These are phyloP conservation scores for Mastomys natalensis DNA, from an alignment of 2,113 vertebrate genomes.

Conservation along the genomic window DNA sequence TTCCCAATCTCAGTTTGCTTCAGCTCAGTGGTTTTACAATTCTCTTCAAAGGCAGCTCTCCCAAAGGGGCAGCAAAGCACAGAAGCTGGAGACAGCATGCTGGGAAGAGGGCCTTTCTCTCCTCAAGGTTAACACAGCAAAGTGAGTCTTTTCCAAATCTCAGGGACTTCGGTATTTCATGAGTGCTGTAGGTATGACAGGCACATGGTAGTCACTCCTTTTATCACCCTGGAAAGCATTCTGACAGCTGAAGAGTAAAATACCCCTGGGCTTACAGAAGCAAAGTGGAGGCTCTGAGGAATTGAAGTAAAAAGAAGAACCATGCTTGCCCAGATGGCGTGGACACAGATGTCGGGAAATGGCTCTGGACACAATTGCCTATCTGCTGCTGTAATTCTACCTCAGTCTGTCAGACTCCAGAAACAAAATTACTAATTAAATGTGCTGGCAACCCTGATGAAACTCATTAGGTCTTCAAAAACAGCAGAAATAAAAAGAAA, in stretches of 20 bases:
- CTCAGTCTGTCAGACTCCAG: neutral
- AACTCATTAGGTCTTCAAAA: neutral
- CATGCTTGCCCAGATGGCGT: fast-evolving
- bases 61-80: neutral
- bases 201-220: neutral
- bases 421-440: neutral
- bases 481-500: neutral
- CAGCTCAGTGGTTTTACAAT: neutral
- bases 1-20: neutral
- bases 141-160: neutral
- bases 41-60: neutral
- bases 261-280: neutral
- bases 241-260: neutral
- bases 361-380: neutral
- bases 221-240: neutral
- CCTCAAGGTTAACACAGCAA: neutral
- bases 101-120: neutral
- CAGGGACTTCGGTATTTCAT: neutral
- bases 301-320: neutral
- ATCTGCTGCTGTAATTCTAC: neutral
- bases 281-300: neutral
- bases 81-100: neutral
- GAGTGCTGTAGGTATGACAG: neutral
- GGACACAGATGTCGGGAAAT: neutral
- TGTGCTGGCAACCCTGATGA: neutral